These are phyloP conservation scores for Pseudachorutes palmiensis DNA, from an alignment of 1,140 invertebrate species.

Conservation along the genomic window DNA sequence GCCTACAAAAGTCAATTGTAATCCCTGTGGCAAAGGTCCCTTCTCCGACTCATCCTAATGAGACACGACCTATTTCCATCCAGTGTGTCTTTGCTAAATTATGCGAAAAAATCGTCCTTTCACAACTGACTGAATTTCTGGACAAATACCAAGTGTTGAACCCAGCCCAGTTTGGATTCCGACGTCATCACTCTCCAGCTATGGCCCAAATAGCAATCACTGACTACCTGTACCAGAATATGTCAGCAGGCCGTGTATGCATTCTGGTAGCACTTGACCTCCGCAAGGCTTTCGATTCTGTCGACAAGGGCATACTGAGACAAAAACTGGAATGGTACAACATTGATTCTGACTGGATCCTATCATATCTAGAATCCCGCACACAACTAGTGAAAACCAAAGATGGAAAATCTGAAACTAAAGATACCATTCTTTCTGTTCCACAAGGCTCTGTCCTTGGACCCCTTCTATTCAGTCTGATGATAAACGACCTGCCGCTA, in stretches of 20 bases:
- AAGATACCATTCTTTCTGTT: not conserved
- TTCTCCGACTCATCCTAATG: conserved; percentile 6
- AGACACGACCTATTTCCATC: conserved; percentile 10
- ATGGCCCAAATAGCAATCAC: conserved; percentile 42
- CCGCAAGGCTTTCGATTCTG: conserved; percentile 44
- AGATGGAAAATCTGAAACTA: not conserved
- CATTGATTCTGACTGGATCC: conserved; percentile 4
- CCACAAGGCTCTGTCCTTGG: not conserved
- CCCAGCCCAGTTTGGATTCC: conserved; percentile 43
- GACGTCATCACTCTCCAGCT: conserved; percentile 39
- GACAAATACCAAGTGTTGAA: conserved; percentile 9
- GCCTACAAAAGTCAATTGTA: conserved; percentile 15
- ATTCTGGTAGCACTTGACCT: conserved; percentile 42
- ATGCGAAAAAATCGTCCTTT: conserved; percentile 10
- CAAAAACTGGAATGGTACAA: conserved; percentile 38
- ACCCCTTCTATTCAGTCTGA: not conserved
- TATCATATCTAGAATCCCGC: not conserved
- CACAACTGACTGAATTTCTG: conserved; percentile 6
- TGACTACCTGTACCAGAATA: conserved; percentile 39
- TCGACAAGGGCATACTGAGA: conserved; percentile 42
- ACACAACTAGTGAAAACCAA: not conserved
- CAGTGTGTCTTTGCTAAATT: conserved; percentile 15
- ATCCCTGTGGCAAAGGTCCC: conserved; percentile 13
- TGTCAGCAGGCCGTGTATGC: conserved; percentile 40
- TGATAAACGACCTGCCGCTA: not conserved